These are phyloP conservation scores for Agapornis roseicollis DNA, from an alignment of 2,113 vertebrate genomes.

Conservation along the genomic window DNA sequence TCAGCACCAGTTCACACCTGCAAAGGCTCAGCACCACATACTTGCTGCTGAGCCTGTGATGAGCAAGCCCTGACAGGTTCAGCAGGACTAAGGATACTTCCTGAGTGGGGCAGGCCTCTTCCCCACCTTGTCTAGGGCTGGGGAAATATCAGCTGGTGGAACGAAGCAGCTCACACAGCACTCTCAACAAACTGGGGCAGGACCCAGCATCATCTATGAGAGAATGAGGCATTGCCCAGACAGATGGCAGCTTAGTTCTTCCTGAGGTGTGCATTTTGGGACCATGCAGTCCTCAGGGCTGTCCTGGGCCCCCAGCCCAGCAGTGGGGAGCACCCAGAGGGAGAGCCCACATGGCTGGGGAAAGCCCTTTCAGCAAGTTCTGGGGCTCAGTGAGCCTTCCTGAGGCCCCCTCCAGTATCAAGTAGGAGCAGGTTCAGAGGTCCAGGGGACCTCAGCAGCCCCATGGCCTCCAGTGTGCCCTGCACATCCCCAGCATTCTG, in stretches of 20 bases:
- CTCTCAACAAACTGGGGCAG: not conserved
- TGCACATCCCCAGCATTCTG: not conserved
- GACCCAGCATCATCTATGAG: not conserved
- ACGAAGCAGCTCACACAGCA: not conserved
- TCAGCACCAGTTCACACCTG: not conserved
- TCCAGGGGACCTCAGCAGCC: not conserved
- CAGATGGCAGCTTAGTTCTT: fast-evolving
- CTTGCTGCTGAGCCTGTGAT: not conserved
- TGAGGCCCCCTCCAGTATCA: too few relatives aligned
- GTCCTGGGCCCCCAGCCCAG: not conserved
- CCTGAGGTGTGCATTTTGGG: not conserved
- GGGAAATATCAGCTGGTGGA: not conserved
- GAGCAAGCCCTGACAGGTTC: not conserved
- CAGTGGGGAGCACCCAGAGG: not conserved
- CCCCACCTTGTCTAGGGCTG: not conserved
- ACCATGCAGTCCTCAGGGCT: not conserved
- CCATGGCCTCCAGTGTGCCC: not conserved
- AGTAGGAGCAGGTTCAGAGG: not conserved
- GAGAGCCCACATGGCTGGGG: not conserved
- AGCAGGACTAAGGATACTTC: not conserved
- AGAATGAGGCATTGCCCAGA: not conserved
- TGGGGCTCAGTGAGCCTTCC: not conserved
- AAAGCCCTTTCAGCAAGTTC: not conserved
- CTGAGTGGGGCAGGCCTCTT: not conserved
- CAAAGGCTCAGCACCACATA: not conserved